Evolutionary conservation across 1,140 invertebrate species (phyloP), one percentile per base, ranked within the genome.

Genomic region (Aphaenogaster rudis): DNA sequence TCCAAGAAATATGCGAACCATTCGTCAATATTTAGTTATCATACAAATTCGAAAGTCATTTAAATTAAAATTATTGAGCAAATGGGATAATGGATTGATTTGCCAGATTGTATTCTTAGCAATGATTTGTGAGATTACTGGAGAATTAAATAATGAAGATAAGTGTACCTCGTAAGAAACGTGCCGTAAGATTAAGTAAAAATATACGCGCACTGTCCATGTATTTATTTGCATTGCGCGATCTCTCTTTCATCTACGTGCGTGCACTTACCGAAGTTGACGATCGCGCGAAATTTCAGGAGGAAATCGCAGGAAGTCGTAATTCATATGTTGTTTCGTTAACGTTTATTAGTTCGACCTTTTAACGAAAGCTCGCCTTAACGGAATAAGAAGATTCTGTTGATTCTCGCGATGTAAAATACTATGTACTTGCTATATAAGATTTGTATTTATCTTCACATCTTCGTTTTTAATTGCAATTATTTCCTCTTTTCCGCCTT

Each of bases 221-320:
- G 42, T 74, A 84, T 84, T 84, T 84, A 76, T 84, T 84, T 84
- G 80, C 57, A 74, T 63, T 84, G 48, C 54, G 54, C 28, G 42
- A 84, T 84, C 69, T 84, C 80, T 84, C 80, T 76, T 84, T 84
- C 80, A 84, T 84, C 80, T 76, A 39, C 33, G 33, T 6, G 69
- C 50, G 45, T 71, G 50, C 69, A 84, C 80, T 82, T 76, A 61
- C 28, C 13, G 8, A 84, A 84, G 54, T 84, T 84, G 80, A 84
- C 69, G 80, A 84, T 76, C 76, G 17, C 54, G 63, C n/a, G 13
- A 67, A 45, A 39, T 90, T 85, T 91, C 57, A 86, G 61, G 80
- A 64, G 71, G 77, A 64, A 88, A 28, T 89, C 74, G 69, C 88
- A 88, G 90, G 90, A 91, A 91, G 86, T 91, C 90, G 80, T 91